These are phyloP conservation scores for Chelonoidis abingdonii DNA, from an alignment of 2,113 vertebrate species.

Conservation along the genomic window DNA sequence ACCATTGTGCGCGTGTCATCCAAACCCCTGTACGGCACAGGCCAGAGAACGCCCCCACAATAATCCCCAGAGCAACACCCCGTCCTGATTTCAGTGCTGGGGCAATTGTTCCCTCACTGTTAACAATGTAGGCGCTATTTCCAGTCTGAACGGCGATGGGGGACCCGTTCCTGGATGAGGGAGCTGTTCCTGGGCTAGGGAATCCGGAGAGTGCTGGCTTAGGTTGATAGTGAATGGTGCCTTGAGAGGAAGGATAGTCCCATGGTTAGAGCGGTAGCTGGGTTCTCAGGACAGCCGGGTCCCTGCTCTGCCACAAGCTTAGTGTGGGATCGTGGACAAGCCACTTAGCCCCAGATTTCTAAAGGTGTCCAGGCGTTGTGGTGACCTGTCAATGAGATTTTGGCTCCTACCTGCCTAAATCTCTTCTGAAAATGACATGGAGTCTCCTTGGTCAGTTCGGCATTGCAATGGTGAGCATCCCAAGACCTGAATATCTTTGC, in stretches of 20 bases:
- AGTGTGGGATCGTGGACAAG: background rate
- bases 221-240: background rate
- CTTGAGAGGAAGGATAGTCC: background rate
- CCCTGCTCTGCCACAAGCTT: background rate
- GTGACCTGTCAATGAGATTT: background rate
- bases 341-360: background rate
- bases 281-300: background rate
- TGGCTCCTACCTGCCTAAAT: background rate
- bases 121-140: background rate
- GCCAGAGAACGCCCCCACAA: background rate
- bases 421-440: background rate
- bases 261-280: background rate
- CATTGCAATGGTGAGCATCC: no score
- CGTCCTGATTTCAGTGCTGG: background rate
- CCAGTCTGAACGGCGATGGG: background rate
- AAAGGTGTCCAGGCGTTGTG: no score
- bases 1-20: background rate
- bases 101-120: background rate
- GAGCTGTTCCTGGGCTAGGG: constrained; percentile 5
- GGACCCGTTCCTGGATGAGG: background rate
- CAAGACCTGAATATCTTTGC: background rate
- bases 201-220: background rate
- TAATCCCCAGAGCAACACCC: background rate
- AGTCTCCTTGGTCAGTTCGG: no score
- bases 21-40: no score